Conservation (phyloP, 1,140 invertebrate species). For the Halotydeus destructor region DNA sequence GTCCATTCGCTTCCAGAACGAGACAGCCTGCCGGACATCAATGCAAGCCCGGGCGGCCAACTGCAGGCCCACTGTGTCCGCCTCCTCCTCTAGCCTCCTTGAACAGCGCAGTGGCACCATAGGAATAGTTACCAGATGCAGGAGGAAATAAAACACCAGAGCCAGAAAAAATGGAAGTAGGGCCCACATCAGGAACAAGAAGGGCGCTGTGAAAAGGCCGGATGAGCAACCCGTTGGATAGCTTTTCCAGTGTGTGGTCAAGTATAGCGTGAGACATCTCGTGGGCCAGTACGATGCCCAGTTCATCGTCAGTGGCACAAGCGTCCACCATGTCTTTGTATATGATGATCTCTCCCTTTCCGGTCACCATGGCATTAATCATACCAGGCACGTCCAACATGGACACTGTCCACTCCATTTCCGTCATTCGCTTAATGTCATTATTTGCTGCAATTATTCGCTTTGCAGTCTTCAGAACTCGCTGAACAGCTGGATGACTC, state of each 20-base stretch:
- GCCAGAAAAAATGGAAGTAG: conserved; percentile 33
- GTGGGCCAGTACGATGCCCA: conserved; percentile 37
- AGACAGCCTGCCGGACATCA: conserved; percentile 36
- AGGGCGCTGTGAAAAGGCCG: conserved; percentile 29
- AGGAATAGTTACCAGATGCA: conserved; percentile 27
- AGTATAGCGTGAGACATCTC: conserved; percentile 42
- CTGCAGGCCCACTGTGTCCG: conserved; percentile 37
- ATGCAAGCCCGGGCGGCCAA: conserved; percentile 42
- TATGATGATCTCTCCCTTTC: conserved; percentile 41
- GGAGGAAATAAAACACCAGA: conserved; percentile 29
- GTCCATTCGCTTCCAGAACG: conserved; percentile 37
- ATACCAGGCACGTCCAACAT: conserved; percentile 26
- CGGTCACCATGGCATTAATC: too few relatives aligned
- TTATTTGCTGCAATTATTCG: conserved; percentile 28
- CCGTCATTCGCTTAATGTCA: conserved; percentile 25
- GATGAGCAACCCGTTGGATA: conserved; percentile 28
- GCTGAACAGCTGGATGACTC: conserved; percentile 22
- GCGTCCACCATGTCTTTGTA: conserved; percentile 34
- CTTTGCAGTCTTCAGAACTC: conserved; percentile 22
- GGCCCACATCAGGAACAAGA: conserved; percentile 35
- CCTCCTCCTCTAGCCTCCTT: conserved; percentile 36
- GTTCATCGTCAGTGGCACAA: conserved; percentile 35
- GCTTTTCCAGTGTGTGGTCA: conserved; percentile 27
- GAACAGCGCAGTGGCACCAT: conserved; percentile 34
- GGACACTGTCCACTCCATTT: conserved; percentile 29